Evolutionary conservation across 2,888 invertebrate genomes (phyloP), one percentile per base, ranked within the genome.

Genomic region (Apotomis capreana): DNA sequence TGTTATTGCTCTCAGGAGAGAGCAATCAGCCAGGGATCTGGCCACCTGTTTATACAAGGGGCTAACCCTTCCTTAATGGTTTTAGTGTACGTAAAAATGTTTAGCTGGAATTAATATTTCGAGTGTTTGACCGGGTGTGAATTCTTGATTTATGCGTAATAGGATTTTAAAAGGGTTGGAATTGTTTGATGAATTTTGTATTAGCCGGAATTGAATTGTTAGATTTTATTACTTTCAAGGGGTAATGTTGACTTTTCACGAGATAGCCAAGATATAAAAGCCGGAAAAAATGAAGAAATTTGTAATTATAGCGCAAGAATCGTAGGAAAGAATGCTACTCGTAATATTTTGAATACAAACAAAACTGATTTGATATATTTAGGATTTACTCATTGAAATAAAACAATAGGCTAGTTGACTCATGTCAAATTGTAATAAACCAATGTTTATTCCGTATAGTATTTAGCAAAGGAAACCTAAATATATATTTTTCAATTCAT

Each of bases 11-110:
- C 84, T 86, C 84, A 75, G 77, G 85, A 85, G 84, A 59, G 74
- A 75, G 75, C 74, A 76, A 77, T 78, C 78, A 76, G 68, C 77
- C 69, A 64, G 76, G 75, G 76, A 70, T 68, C 68, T 65, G 69
- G 74, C 70, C 80, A 80, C 80, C 80, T 79, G 80, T 78, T 78
- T 78, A 78, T 76, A 79, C 78, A 78, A 69, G 73, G 68, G 73
- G 59, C 65, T 70, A 70, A 82, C 83, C 83, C 84, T 83, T 85
- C 78, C 79, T 70, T 85, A 84, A 86, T 87, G 82, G 85, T 80
- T 86, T 85, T 83, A 84, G 78, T 80, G 80, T 79, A 81, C 77
- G 76, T 81, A 85, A 84, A 85, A 81, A 81, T 80, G 76, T 80
- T 79, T 81, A 77, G 74, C 68, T 74, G 68, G 74, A 76, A 76